phyloP scores from a whole-genome alignment of 2,113 vertebrate genomes.

The Dascyllus trimaculatus region DNA sequence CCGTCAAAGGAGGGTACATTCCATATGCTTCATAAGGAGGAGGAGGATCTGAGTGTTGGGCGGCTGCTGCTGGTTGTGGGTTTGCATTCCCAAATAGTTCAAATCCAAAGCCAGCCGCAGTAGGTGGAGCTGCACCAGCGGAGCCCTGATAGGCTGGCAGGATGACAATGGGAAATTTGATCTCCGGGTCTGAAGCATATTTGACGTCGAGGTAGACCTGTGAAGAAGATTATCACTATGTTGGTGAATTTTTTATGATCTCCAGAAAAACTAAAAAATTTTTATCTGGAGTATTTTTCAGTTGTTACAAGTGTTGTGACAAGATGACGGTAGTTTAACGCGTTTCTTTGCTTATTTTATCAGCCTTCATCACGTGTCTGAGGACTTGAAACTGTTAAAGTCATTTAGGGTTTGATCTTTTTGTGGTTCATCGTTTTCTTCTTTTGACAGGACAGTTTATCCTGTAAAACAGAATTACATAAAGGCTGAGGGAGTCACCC shows the following conservation, averaged over 20 bases:
- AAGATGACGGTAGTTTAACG: no score
- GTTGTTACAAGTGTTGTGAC: no score
- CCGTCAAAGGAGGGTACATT: conserved; percentile 45
- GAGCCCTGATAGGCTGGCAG: conserved; percentile 26
- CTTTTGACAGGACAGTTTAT: no score
- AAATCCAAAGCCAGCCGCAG: conserved; percentile 40
- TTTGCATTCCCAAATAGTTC: conserved; percentile 36
- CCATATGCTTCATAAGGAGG: conserved; percentile 57
- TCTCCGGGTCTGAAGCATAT: conserved; percentile 73
- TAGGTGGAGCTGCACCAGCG: conserved; percentile 10
- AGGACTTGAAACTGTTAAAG: no score
- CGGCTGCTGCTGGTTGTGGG: conserved; percentile 1
- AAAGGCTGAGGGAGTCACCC: no score
- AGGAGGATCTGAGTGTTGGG: conserved; percentile 29
- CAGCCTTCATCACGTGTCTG: not conserved
- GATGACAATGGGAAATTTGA: conserved; percentile 76
- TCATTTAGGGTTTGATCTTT: not conserved
- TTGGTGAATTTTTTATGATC: no score
- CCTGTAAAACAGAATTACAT: no score
- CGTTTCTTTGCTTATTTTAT: not conserved
- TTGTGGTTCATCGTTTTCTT: not conserved
- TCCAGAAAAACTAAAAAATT: no score
- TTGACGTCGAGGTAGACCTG: conserved; percentile 79
- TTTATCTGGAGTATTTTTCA: no score
- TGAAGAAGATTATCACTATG: not conserved